These are phyloP conservation scores for Dermolepida albohirtum DNA, from an alignment of 2,888 invertebrate genomes.

Conservation along the genomic window DNA sequence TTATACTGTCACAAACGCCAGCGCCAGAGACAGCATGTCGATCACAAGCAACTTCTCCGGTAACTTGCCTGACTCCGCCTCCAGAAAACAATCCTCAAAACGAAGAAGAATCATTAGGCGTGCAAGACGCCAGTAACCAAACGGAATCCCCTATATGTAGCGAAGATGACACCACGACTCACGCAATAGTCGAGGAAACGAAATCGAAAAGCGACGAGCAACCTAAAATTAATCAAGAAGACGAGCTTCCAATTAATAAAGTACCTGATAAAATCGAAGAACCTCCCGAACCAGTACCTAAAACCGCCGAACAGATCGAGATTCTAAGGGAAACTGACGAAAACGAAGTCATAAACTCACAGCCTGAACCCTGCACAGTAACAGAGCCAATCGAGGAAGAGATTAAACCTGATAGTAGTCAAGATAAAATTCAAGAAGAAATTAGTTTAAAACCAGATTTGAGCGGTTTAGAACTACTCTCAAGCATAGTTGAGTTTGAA, in stretches of 20 bases:
- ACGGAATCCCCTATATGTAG: constrained; percentile 80
- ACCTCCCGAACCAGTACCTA: constrained; percentile 19
- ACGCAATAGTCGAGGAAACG: constrained; percentile 45
- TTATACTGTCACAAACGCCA: constrained; percentile 61
- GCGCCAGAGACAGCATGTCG: constrained; percentile 60
- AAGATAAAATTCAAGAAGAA: constrained; percentile 28
- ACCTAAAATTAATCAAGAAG: constrained; percentile 31
- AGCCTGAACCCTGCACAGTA: neutral
- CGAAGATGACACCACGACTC: constrained; percentile 69
- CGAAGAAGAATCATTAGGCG: constrained; percentile 70
- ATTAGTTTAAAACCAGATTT: constrained; percentile 71
- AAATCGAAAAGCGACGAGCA: constrained; percentile 35
- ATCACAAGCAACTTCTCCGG: constrained; percentile 66
- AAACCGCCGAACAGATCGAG: constrained; percentile 17
- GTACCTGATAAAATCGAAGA: constrained; percentile 49
- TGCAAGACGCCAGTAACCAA: constrained; percentile 87
- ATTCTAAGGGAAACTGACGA: constrained; percentile 35
- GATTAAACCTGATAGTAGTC: constrained; percentile 30
- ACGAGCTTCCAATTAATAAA: constrained; percentile 39
- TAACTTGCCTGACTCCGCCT: constrained; percentile 73
- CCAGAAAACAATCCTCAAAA: constrained; percentile 61
- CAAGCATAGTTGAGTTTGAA: constrained; percentile 85
- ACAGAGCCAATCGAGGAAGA: constrained; percentile 3
- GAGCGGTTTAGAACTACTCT: constrained; percentile 84
- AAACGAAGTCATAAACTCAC: constrained; percentile 48